phyloP scores from a whole-genome alignment of 2,797 vertebrate species.

The Sebastes trivittatus region DNA sequence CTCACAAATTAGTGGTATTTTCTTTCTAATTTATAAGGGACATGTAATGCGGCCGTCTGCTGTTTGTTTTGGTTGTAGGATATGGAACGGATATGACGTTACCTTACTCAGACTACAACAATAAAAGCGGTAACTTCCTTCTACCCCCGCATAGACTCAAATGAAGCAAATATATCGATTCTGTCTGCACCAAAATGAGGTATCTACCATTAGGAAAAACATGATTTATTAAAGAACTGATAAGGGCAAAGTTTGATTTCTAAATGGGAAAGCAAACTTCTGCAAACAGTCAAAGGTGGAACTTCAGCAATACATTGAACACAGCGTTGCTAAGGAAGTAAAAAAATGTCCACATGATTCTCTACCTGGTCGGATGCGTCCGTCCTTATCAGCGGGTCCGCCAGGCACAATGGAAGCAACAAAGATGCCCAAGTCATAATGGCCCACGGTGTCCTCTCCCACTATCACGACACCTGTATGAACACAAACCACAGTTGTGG shows the following conservation, averaged over 20 bases:
- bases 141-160: no score
- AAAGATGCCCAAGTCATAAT: constrained; percentile 88
- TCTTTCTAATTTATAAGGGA: no score
- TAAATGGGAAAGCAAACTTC: background rate
- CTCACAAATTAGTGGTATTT: no score
- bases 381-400: constrained; percentile 89
- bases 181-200: background rate
- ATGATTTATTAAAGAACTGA: background rate
- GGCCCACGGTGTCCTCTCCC: constrained; percentile 86
- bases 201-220: background rate
- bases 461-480: constrained; percentile 88
- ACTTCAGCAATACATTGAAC: background rate
- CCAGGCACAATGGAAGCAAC: constrained; percentile 89
- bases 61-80: no score
- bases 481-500: constrained; percentile 10
- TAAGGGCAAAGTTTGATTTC: background rate
- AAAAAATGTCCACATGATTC: background rate
- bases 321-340: background rate
- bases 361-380: constrained; percentile 88
- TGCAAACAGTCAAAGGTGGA: background rate
- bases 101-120: no score
- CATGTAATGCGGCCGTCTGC: no score
- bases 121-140: no score
- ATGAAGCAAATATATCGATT: no score
- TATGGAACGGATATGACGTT: no score